These are phyloP conservation scores for Marasmarcha lunaedactyla DNA, from an alignment of 2,888 invertebrate species.

Conservation along the genomic window DNA sequence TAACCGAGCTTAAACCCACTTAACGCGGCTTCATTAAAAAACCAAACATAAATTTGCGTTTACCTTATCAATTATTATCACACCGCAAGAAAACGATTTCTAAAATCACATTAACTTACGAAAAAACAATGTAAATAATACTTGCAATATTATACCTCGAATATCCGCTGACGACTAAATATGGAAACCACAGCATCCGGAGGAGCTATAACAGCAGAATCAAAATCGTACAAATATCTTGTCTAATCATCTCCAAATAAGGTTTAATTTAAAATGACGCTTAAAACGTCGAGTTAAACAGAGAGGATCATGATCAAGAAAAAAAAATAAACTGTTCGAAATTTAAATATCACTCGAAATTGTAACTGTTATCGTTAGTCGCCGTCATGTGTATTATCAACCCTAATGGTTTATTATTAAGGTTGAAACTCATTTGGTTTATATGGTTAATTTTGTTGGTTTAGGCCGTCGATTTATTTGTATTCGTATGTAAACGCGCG, in stretches of 20 bases:
- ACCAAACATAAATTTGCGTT: no score
- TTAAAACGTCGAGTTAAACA: not conserved
- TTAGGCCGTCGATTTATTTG: conserved; percentile 23
- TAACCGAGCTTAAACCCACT: no score
- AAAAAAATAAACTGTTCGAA: conserved; percentile 33
- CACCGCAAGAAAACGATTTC: conserved; percentile 4
- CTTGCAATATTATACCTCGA: conserved; percentile 40
- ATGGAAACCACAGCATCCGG: conserved; percentile 36
- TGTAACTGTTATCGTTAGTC: conserved; percentile 20
- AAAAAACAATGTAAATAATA: conserved; percentile 14
- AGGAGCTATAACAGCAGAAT: no score
- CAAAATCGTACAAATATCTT: no score
- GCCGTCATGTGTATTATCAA: not conserved
- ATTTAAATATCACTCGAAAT: conserved; percentile 38
- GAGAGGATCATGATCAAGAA: conserved; percentile 20
- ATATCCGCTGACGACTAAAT: conserved; percentile 40
- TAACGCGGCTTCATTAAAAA: no score
- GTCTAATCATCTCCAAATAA: no score
- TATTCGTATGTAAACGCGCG: conserved; percentile 25
- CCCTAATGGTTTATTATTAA: not conserved
- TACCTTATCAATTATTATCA: not conserved
- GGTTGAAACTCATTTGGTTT: conserved; percentile 2
- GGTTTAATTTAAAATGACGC: conserved; percentile 14
- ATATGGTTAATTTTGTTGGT: conserved; percentile 13
- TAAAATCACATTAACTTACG: conserved; percentile 4